These are phyloP conservation scores for Polyommatus icarus DNA, from an alignment of 2,888 invertebrate species.

Conservation along the genomic window DNA sequence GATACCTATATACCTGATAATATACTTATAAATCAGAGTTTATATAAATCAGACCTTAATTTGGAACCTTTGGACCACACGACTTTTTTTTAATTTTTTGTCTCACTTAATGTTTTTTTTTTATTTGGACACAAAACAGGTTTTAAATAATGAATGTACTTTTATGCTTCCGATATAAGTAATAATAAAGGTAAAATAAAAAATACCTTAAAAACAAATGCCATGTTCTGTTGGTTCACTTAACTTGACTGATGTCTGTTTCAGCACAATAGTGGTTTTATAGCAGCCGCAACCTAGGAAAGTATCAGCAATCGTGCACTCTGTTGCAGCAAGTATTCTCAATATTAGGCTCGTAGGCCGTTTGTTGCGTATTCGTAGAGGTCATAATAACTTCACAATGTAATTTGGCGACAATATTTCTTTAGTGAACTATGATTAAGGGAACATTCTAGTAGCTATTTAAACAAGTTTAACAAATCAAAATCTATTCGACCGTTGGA, in stretches of 20 bases:
- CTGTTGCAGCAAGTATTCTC: constrained; percentile 74
- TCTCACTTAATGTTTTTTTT: too few relatives aligned
- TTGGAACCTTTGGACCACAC: too few relatives aligned
- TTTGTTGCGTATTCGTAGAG: constrained; percentile 38
- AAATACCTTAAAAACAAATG: constrained; percentile 66
- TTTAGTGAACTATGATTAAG: not conserved
- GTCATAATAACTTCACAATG: constrained; percentile 18
- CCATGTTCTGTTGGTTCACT: constrained; percentile 58
- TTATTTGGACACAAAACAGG: too few relatives aligned
- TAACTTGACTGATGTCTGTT: constrained; percentile 61
- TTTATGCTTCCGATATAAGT: not conserved
- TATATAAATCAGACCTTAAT: too few relatives aligned
- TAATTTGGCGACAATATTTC: not conserved
- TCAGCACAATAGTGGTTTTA: constrained; percentile 65
- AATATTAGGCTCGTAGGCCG: constrained; percentile 66
- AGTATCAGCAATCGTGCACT: constrained; percentile 68
- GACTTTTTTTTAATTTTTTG: too few relatives aligned
- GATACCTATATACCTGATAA: too few relatives aligned
- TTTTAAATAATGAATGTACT: too few relatives aligned
- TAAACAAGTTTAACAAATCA: too few relatives aligned
- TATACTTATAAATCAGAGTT: too few relatives aligned
- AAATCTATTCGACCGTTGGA: too few relatives aligned
- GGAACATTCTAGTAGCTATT: too few relatives aligned
- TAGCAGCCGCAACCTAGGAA: constrained; percentile 61
- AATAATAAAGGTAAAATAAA: constrained; percentile 33